Base-by-base conservation (phyloP, 1,140 invertebrate species). In the Notospermus geniculatus region DNA sequence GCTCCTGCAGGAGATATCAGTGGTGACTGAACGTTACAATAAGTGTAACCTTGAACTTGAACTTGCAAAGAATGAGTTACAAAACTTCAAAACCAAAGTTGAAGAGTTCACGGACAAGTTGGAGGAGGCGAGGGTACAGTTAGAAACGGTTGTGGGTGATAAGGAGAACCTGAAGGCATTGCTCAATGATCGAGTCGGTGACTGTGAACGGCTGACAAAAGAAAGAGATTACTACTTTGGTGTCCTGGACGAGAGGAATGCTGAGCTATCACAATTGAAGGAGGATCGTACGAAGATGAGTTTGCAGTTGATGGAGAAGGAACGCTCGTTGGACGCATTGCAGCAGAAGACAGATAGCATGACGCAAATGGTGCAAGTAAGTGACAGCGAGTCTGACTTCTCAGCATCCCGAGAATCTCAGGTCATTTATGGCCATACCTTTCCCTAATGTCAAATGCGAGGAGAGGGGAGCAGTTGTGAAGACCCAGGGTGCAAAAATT, bases 271-370 rank as follows among this genome's bases (percentile, higher is more conserved):
- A 23, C 53, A 67, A 22, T 23, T 76, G 17, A 70, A 69, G 41
- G 32, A 59, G 9, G 54, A 68, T 13, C 70, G 68, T 36, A 75
- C 76, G n/a, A 67, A 66, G 57, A 54, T 77, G 4, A 68, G 59
- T 9, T 57, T 72, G 15, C 72, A 74, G 60, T 57, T 79, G 25
- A 73, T 76, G 57, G 77, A 79, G 60, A 76, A 74, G 59, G 74
- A 77, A 55, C 73, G 71, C 30, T 71, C 73, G 54, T 54, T 77
- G 1, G 54, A 56, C 17, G 61, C 73, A 2, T 54, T 79, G 13
- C 65, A 69, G n/a, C 67, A 74, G 45, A 71, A 77, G 60, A 67
- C 70, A 11, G 63, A 62, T 54, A 74, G 68, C 39, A 65, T 78
- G 25, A 63, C 70, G 9, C 67, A 71, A 5, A 60, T 74, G 39